Evolutionary conservation across 2,888 invertebrate genomes (phyloP).

Genomic region (Yponomeuta cagnagella): DNA sequence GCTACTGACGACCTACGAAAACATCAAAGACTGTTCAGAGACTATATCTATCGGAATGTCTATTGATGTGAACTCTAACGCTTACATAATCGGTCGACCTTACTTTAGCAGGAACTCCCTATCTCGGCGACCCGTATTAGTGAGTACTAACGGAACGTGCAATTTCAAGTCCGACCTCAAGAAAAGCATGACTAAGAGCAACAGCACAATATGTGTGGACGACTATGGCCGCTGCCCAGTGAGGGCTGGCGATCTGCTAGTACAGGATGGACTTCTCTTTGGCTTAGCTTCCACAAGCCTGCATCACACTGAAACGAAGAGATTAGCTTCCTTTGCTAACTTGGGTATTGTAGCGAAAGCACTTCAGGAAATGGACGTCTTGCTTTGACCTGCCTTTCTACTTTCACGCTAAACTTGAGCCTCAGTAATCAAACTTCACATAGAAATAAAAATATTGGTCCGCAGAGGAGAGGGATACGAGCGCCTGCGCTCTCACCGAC

Average conservation of each 20-base stretch:
- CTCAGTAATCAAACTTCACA: not conserved
- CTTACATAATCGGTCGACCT: conserved; percentile 49
- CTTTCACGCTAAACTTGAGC: not conserved
- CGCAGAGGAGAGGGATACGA: no score
- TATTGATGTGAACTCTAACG: conserved; percentile 29
- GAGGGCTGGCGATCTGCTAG: conserved; percentile 50
- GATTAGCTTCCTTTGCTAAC: conserved; percentile 47
- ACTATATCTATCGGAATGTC: conserved; percentile 36
- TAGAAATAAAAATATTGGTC: not conserved
- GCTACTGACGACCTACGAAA: conserved; percentile 44
- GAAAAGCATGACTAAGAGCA: conserved; percentile 27
- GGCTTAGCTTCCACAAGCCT: conserved; percentile 50
- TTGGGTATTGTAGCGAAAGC: conserved; percentile 34
- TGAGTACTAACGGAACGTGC: conserved; percentile 24
- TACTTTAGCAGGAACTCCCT: conserved; percentile 35
- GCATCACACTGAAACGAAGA: conserved; percentile 32
- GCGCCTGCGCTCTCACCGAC: no score
- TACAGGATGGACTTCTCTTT: conserved; percentile 42
- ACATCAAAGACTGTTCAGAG: conserved; percentile 41
- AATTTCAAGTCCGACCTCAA: conserved; percentile 16
- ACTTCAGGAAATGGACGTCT: conserved; percentile 30
- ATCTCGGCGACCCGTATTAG: conserved; percentile 43
- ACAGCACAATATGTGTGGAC: conserved; percentile 45
- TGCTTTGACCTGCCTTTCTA: not conserved
- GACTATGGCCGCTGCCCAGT: conserved; percentile 47